phyloP scores from a whole-genome alignment of 1,140 invertebrate genomes.

The Acromyrmex charruanus region DNA sequence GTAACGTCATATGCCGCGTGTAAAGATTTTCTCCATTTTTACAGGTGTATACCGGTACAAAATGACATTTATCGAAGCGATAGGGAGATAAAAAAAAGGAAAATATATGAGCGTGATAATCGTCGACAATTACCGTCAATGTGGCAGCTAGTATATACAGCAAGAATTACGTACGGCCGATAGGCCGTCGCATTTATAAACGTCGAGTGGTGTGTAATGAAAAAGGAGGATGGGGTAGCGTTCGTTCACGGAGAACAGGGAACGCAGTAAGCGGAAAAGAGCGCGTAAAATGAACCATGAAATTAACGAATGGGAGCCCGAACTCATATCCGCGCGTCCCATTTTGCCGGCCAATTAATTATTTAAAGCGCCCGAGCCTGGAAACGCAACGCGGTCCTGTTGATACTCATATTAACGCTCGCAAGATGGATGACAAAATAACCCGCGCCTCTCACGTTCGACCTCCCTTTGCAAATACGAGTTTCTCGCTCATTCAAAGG shows the following conservation, averaged over 20 bases:
- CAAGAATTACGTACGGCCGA: slow-evolving; percentile 68
- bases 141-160: slow-evolving; percentile 24
- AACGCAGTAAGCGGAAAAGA: slow-evolving; percentile 55
- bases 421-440: slow-evolving; percentile 70
- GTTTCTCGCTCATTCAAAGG: background rate
- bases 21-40: background rate
- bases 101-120: slow-evolving; percentile 62
- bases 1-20: background rate
- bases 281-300: slow-evolving; percentile 78
- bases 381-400: slow-evolving; percentile 71
- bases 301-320: slow-evolving; percentile 77
- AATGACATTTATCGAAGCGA: slow-evolving; percentile 8
- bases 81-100: background rate
- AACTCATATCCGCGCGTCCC: slow-evolving; percentile 73
- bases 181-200: slow-evolving; percentile 71
- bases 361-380: slow-evolving; percentile 72
- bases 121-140: slow-evolving; percentile 71
- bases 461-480: background rate
- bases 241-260: background rate
- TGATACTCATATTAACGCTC: slow-evolving; percentile 74
- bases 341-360: slow-evolving; percentile 78
- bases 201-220: slow-evolving; percentile 67
- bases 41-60: background rate
- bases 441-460: background rate
- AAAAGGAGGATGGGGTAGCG: slow-evolving; percentile 59